These are phyloP conservation scores for Mesochorus sp. DNA, from an alignment of 2,888 invertebrate genomes.

Conservation along the genomic window DNA sequence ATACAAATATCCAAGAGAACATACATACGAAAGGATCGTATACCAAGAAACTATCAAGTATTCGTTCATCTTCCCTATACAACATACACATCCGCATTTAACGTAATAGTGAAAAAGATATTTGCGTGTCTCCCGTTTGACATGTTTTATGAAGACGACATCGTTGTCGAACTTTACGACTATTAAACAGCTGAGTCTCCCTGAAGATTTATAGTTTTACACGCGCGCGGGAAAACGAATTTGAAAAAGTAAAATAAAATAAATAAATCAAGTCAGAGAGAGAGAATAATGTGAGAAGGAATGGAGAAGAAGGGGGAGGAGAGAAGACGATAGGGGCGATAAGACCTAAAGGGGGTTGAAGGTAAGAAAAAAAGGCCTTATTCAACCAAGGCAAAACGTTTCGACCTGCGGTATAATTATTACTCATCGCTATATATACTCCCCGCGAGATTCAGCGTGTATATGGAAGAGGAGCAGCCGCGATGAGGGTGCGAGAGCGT, in stretches of 20 bases:
- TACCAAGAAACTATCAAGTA: not conserved
- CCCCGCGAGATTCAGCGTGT: not conserved
- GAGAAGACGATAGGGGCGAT: not conserved
- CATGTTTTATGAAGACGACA: constrained; percentile 47
- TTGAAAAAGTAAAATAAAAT: too few relatives aligned
- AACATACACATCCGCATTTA: too few relatives aligned
- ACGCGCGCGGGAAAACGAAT: constrained; percentile 8
- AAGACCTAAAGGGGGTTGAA: not conserved
- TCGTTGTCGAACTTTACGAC: constrained; percentile 45
- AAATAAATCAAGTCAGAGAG: not conserved
- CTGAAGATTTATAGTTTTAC: constrained; percentile 38
- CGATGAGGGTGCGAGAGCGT: not conserved
- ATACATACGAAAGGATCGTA: not conserved
- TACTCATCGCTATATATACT: constrained; percentile 32
- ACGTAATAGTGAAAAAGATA: constrained; percentile 4
- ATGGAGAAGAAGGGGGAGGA: not conserved
- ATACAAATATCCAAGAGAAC: not conserved
- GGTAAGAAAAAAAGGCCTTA: constrained; percentile 10
- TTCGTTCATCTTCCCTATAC: not conserved
- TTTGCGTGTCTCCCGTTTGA: constrained; percentile 56
- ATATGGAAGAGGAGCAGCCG: not conserved
- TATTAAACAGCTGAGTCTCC: constrained; percentile 29
- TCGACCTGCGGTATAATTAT: constrained; percentile 51
- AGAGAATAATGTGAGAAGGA: not conserved
- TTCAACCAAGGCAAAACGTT: constrained; percentile 18